Conservation (phyloP, 2,888 invertebrate genomes). For the Mythimna impura region DNA sequence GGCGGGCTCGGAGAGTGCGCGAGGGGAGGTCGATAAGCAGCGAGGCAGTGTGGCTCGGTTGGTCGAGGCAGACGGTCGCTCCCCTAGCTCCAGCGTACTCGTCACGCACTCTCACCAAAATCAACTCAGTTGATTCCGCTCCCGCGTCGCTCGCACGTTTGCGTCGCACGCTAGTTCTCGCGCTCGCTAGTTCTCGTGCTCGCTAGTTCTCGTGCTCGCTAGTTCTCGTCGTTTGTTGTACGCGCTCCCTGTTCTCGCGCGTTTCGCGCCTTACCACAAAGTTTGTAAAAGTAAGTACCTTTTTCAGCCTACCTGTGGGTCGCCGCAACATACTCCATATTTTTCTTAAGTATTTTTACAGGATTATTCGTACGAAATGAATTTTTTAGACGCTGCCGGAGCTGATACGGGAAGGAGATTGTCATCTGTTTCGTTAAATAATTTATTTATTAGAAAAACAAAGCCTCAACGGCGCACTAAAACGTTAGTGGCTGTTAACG, state of each 20-base stretch:
- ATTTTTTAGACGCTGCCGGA: slow-evolving; percentile 17
- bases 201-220: neutral
- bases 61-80: slow-evolving; percentile 73
- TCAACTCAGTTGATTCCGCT: slow-evolving; percentile 62
- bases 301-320: slow-evolving; percentile 56
- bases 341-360: slow-evolving; percentile 33
- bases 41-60: slow-evolving; percentile 80
- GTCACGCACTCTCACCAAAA: slow-evolving; percentile 52
- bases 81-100: slow-evolving; percentile 13
- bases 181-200: neutral
- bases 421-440: neutral
- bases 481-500: slow-evolving; percentile 28
- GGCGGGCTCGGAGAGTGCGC: slow-evolving; percentile 69
- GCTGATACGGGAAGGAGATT: neutral
- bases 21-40: slow-evolving; percentile 87
- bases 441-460: slow-evolving; percentile 30
- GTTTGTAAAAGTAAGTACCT: slow-evolving; percentile 54
- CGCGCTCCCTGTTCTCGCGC: slow-evolving; percentile 15
- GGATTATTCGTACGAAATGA: neutral
- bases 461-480: slow-evolving; percentile 13
- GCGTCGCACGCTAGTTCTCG: slow-evolving; percentile 9
- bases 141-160: slow-evolving; percentile 51
- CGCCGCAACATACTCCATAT: slow-evolving; percentile 21
- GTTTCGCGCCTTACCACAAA: slow-evolving; percentile 33
- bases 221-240: neutral